Base-by-base conservation (phyloP, 2,888 invertebrate genomes). In the Cheilosia pagana region DNA sequence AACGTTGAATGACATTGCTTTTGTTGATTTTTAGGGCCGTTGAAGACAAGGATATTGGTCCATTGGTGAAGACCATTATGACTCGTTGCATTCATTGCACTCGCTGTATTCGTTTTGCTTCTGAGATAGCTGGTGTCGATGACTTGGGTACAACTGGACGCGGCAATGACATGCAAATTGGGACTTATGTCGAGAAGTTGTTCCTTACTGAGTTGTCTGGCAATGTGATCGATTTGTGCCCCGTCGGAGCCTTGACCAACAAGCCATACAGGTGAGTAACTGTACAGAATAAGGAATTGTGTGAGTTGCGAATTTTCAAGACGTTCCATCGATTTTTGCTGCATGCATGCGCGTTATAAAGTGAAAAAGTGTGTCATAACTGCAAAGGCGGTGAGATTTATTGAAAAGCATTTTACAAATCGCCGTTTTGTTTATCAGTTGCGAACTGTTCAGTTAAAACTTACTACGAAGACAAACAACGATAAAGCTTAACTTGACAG, bases 71-170 rank as follows among this genome's bases (percentile, higher is more conserved):
- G 92, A 99, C 99, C 0, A 96, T 98, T 23, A 99, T 99, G 99
- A 99, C 99, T 0, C 95, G 99, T 63, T 99, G 99, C 92, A 99
- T 99, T 90, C 99, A 99, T 90, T 99, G 99, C 92, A 99, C 99
- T 0, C 94, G 99, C 4, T 99, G 99, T 91, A 97, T 99, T 88
- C 94, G 99, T 87, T 99, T 99, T 92, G 99, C 99, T 2, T 99
- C 98, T 1, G 99, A 99, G 93, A 95, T 99, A n/a, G 99, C 99
- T 68, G 99, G 99, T 12, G 96, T 99, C 52, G 98, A 99, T 91
- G 99, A 99, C 92, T 94, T 99, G 86, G 95, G 99, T 71, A 98
- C 98, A 3, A 98, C 98, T 25, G 98, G 98, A 1, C 94, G 98
- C 89, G 98, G 98, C 60, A 95, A 95, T 88, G 98, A 98, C 87